A percentile compares a stretch with the other conserved stretches of the same genome.
These are phyloP conservation scores for Dyspetes luteomarginatus DNA, from an alignment of 2,888 invertebrate genomes.

Conservation along the genomic window DNA sequence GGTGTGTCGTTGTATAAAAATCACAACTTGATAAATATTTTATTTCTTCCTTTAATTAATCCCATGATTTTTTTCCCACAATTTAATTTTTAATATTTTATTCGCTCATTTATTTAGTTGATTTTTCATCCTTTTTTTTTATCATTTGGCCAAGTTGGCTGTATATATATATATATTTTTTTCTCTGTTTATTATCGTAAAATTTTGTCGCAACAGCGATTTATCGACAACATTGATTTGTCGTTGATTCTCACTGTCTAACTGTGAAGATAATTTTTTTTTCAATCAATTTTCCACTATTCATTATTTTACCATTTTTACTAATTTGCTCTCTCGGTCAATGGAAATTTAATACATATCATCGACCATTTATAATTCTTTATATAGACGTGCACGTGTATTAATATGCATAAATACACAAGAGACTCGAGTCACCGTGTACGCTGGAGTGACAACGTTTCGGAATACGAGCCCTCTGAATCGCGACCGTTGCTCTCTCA, in stretches of 20 bases:
- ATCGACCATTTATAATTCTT: no score
- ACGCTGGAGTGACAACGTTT: constrained; percentile 26
- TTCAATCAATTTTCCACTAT: neutral
- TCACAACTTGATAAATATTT: no score
- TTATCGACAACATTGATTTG: constrained; percentile 61
- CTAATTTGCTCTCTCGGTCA: no score
- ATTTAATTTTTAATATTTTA: neutral
- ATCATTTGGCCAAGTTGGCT: neutral
- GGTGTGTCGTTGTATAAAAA: no score
- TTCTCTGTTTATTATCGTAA: constrained; percentile 19
- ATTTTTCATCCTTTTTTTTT: neutral
- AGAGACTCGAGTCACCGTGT: constrained; percentile 17
- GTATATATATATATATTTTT: constrained; percentile 17
- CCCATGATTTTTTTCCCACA: no score
- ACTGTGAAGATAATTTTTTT: neutral
- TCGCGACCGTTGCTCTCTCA: constrained; percentile 4
- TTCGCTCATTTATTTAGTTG: neutral
- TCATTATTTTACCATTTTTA: constrained; percentile 13
- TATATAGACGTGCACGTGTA: no score
- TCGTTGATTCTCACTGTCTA: constrained; percentile 17
- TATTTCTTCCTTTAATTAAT: no score
- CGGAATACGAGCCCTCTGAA: constrained; percentile 19
- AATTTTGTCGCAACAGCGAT: constrained; percentile 32
- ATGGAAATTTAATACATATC: no score
- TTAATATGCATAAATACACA: constrained; percentile 3